A percentile compares a stretch with the other conserved stretches of the same genome.
phyloP scores from a whole-genome alignment of 2,113 vertebrate species.

The Junco hyemalis region DNA sequence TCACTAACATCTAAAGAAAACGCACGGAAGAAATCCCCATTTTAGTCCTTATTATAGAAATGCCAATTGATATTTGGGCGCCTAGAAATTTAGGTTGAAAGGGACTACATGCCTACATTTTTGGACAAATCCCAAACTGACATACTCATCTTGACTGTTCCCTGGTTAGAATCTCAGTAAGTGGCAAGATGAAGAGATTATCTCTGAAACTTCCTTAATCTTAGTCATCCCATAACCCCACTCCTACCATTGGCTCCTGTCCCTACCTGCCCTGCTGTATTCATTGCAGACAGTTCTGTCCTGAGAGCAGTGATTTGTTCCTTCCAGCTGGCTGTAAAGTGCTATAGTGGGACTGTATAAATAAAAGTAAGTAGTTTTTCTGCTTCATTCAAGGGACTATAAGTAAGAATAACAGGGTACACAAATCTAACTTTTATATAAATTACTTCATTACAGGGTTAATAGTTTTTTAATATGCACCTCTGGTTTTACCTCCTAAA shows the following conservation, averaged over 20 bases:
- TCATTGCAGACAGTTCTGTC: neutral
- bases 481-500: neutral
- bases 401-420: neutral
- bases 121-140: neutral
- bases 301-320: neutral
- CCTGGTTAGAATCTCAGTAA: neutral
- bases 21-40: neutral
- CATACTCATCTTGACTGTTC: neutral
- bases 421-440: neutral
- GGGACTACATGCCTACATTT: neutral
- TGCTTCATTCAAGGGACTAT: neutral
- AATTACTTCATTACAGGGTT: neutral
- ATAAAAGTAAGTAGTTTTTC: slow-evolving; percentile 36
- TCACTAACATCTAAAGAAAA: neutral
- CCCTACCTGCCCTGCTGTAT: neutral
- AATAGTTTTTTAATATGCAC: neutral
- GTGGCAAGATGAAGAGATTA: neutral
- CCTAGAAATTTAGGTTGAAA: neutral
- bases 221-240: neutral
- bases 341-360: neutral
- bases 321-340: neutral
- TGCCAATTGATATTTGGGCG: neutral
- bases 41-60: neutral
- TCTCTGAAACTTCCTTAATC: neutral
- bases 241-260: neutral